Conservation (phyloP, 53 echinoderm and acorn worm species). For the Echinometra lucunter region DNA sequence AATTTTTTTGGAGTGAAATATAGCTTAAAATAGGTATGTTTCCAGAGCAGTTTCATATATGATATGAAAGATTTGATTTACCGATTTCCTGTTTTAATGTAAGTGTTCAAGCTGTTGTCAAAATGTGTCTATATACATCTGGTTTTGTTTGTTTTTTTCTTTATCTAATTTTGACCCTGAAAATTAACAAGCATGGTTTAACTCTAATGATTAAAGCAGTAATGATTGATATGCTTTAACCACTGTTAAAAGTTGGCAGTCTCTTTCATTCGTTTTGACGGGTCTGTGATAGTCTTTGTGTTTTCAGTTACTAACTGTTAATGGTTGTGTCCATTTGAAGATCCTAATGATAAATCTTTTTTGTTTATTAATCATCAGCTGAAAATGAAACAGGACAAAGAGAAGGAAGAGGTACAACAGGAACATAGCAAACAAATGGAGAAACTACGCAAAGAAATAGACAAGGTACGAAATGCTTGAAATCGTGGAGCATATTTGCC, state of each 20-base stretch:
- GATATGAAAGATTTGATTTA: no score
- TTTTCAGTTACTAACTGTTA: neutral
- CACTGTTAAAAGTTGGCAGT: neutral
- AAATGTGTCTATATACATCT: neutral
- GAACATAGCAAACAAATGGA: slow-evolving; percentile 88
- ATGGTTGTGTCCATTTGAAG: neutral
- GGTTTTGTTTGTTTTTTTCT: no score
- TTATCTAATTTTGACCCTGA: neutral
- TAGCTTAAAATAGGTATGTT: no score
- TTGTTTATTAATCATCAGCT: slow-evolving; percentile 70
- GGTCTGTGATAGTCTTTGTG: neutral
- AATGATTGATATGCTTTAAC: neutral
- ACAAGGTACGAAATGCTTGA: slow-evolving; percentile 72
- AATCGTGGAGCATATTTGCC: no score
- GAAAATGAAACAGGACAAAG: slow-evolving; percentile 84
- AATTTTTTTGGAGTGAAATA: no score
- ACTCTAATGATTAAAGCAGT: neutral
- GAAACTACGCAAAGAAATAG: slow-evolving; percentile 85
- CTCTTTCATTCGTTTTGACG: neutral
- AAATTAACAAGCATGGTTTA: neutral
- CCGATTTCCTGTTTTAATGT: neutral
- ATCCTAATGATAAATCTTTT: slow-evolving; percentile 5
- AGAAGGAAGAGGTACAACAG: slow-evolving; percentile 83
- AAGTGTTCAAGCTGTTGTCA: neutral
- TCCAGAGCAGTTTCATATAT: no score